phyloP scores from a whole-genome alignment of 1,140 invertebrate genomes.

The Phocides pigmalion region DNA sequence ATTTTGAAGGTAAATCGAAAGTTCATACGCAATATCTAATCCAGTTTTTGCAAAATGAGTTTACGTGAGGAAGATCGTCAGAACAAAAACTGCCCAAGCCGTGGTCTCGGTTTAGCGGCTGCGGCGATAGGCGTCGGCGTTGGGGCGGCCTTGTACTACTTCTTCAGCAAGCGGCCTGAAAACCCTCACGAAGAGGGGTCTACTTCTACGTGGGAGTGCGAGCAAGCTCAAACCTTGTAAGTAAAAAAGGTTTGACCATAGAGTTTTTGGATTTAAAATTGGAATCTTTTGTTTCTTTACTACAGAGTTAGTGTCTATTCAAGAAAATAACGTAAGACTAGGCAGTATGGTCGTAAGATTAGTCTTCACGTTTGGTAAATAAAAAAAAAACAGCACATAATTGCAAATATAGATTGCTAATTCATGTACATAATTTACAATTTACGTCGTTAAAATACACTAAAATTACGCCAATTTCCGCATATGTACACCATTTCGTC shows the following conservation, averaged over 20 bases:
- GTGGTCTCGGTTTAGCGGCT: slow-evolving; percentile 65
- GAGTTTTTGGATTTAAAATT: background rate
- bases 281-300: background rate
- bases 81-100: slow-evolving; percentile 58
- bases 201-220: slow-evolving; percentile 50
- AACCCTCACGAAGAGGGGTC: slow-evolving; percentile 59
- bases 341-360: no score
- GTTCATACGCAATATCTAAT: slow-evolving; percentile 23
- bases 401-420: no score
- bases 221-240: slow-evolving; percentile 59
- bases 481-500: background rate
- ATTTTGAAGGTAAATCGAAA: slow-evolving; percentile 30
- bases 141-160: slow-evolving; percentile 76
- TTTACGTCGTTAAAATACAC: no score
- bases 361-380: no score
- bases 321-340: no score
- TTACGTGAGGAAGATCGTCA: slow-evolving; percentile 65
- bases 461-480: background rate
- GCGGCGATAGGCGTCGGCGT: slow-evolving; percentile 71
- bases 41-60: slow-evolving; percentile 54
- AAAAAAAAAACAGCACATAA: no score
- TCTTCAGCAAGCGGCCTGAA: slow-evolving; percentile 64
- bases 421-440: no score
- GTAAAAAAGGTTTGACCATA: slow-evolving; percentile 36
- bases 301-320: no score